phyloP scores from a whole-genome alignment of 2,888 invertebrate species.

The Clunio marinus region DNA sequence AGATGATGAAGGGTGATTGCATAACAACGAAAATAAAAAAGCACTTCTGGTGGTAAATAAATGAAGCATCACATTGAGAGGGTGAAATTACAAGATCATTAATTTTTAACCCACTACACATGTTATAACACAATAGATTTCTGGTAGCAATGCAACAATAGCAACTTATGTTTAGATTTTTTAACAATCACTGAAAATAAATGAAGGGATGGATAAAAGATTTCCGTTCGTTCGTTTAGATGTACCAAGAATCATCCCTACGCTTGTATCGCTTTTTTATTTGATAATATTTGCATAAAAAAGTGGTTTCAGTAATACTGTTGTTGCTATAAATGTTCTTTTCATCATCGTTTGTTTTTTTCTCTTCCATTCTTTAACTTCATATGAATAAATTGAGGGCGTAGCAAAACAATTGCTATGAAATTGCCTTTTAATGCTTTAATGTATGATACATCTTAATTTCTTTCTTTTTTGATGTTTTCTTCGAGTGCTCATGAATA shows the following conservation, averaged over 20 bases:
- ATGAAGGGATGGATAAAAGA: neutral
- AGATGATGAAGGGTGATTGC: too few species aligned
- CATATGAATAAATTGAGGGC: slow-evolving; percentile 28
- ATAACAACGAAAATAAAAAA: too few species aligned
- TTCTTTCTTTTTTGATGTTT: slow-evolving; percentile 25
- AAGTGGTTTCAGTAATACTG: slow-evolving; percentile 26
- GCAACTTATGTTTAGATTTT: slow-evolving; percentile 34
- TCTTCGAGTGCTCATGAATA: slow-evolving; percentile 30
- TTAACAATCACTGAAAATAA: slow-evolving; percentile 19
- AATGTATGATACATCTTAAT: slow-evolving; percentile 34
- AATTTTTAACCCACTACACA: slow-evolving; percentile 22
- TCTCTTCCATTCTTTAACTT: neutral
- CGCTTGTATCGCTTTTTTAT: neutral
- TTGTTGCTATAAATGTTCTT: slow-evolving; percentile 29
- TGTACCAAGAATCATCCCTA: neutral
- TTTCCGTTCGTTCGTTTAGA: neutral
- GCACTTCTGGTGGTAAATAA: neutral
- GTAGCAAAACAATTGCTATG: slow-evolving; percentile 34
- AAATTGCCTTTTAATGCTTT: slow-evolving; percentile 37
- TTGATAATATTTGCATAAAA: slow-evolving; percentile 33
- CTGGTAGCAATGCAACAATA: slow-evolving; percentile 27
- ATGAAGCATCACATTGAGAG: slow-evolving; percentile 27
- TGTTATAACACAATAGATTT: slow-evolving; percentile 6
- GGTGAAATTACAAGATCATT: slow-evolving; percentile 25
- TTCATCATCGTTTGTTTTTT: slow-evolving; percentile 16